A percentile compares a stretch with the other conserved stretches of the same genome.
Conservation (phyloP, 37 sponge, comb jelly and placozoan genomes). For the Mnemiopsis leidyi region DNA sequence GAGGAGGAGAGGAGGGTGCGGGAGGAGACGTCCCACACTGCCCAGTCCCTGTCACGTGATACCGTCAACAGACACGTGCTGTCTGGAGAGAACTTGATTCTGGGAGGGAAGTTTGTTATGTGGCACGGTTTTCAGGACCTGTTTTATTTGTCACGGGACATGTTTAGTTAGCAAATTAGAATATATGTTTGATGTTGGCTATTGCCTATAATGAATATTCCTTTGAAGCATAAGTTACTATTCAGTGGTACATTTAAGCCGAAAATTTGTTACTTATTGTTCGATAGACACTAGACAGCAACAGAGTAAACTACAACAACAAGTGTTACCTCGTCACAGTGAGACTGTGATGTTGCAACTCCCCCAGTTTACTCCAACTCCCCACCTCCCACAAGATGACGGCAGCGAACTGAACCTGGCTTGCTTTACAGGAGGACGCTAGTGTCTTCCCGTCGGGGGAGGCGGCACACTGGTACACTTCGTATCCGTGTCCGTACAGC, state of each 20-base stretch:
- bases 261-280: no score
- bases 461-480: slow-evolving; percentile 60
- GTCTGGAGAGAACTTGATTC: slow-evolving; percentile 59
- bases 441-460: background rate
- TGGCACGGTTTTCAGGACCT: no score
- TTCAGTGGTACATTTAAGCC: no score
- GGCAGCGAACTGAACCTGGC: slow-evolving; percentile 25
- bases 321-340: slow-evolving; percentile 52
- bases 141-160: no score
- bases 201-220: no score
- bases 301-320: background rate
- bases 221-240: no score
- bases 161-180: no score
- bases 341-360: slow-evolving; percentile 31
- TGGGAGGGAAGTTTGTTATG: no score
- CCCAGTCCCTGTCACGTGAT: slow-evolving; percentile 63
- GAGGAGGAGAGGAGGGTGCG: slow-evolving; percentile 3
- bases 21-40: slow-evolving; percentile 44
- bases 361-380: slow-evolving; percentile 18
- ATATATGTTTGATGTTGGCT: no score
- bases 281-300: background rate
- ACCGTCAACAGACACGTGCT: slow-evolving; percentile 15
- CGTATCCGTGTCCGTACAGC: slow-evolving; percentile 63
- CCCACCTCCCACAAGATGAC: slow-evolving; percentile 28
- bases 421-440: slow-evolving; percentile 30